Evolutionary conservation across 2,888 invertebrate genomes (phyloP), one percentile per base, ranked within the genome.

Genomic region (Xylota sylvarum): DNA sequence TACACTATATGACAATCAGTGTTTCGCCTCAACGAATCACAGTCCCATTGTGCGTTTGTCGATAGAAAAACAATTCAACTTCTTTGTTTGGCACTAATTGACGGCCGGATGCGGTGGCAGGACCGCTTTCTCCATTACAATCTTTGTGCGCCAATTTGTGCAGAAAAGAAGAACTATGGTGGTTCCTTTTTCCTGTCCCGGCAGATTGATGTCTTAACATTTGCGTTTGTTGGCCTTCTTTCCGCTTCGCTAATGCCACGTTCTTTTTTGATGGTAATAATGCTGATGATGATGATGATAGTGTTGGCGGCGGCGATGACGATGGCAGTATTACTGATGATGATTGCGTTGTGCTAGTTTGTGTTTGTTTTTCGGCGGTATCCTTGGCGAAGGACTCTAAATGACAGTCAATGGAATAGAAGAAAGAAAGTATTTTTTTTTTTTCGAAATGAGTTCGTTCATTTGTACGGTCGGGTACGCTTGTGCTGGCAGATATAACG

Each of bases 1-100:
- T 72, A 43, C 74, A 64, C 74, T 65, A 69, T 74, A 81, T 81
- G 14, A 32, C 58, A 80, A 65, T 60, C 65, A 23, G 56, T 50
- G 37, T 62, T 6, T 69, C 64, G 30, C 5, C 32, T 7, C 60
- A 19, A 55, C 46, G 74, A 60, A 65, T 81, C 82, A 69, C 60
- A 58, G 58, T 77, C 30, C 60, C 55, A 78, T 78, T 82, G 62
- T 82, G 77, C 77, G 86, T 82, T 69, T 56, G 77, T 72, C 81
- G 60, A 85, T 81, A 76, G 72, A 64, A 81, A 76, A 81, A 70
- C 85, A 70, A 76, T 80, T 84, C 60, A 40, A 65, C 37, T 72
- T 69, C 74, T 79, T 80, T 80, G 65, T 81, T 23, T 76, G 65
- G 70, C 76, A 62, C 77, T 86, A 86, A 86, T 86, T 86, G 86